phyloP scores from a whole-genome alignment of 2,888 invertebrate genomes.

The Cloeon dipterum region DNA sequence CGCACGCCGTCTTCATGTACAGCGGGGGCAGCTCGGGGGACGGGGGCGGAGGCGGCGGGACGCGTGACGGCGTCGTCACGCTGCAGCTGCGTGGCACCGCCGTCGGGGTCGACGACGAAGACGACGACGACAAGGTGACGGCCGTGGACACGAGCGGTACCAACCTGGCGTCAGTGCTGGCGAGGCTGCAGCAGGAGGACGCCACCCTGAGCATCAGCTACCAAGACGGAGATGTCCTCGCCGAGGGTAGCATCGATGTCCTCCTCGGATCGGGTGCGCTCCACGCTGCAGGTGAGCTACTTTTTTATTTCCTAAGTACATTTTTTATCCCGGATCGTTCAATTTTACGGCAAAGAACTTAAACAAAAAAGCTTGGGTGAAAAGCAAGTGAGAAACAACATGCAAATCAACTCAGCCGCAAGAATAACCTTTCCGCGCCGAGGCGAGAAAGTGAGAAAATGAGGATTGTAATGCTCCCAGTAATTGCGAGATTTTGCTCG shows the following conservation, averaged over 20 bases:
- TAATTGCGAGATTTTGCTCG: no score
- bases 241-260: conserved; percentile 22
- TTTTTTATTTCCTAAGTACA: no score
- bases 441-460: no score
- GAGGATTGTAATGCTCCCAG: no score
- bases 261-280: conserved; percentile 34
- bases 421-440: no score
- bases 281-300: neutral
- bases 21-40: conserved; percentile 25
- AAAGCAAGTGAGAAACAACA: no score
- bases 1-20: conserved; percentile 34
- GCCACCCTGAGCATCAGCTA: conserved; percentile 46
- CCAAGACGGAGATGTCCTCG: conserved; percentile 49
- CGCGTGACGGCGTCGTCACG: conserved; percentile 31
- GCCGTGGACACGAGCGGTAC: conserved; percentile 10
- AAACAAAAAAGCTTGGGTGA: no score
- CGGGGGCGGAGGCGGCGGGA: neutral
- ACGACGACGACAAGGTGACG: neutral
- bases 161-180: conserved; percentile 22
- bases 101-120: neutral
- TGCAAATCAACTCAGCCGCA: no score
- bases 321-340: no score
- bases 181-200: conserved; percentile 29
- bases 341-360: no score
- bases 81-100: conserved; percentile 22